These are phyloP conservation scores for Manis crassicaudata DNA, from an alignment of 2,797 vertebrate species.

Conservation along the genomic window DNA sequence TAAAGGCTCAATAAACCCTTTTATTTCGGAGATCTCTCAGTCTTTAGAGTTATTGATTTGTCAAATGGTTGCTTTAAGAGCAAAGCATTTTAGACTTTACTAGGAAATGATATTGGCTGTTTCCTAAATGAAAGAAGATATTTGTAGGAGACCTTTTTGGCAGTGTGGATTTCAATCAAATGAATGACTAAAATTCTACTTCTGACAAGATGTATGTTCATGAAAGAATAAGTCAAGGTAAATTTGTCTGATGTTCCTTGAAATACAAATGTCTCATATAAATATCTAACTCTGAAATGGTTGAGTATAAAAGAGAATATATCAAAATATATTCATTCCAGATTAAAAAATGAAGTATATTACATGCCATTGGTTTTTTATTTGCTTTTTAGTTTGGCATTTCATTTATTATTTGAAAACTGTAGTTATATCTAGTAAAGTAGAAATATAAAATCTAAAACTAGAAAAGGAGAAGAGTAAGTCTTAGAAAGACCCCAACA, in stretches of 20 bases:
- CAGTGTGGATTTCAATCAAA: background rate
- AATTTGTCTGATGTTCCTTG: background rate
- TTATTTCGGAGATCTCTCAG: too few species aligned
- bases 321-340: background rate
- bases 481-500: background rate
- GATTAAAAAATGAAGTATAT: background rate
- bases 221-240: background rate
- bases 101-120: background rate
- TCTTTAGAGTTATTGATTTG: too few species aligned
- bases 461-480: background rate
- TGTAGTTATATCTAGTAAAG: background rate
- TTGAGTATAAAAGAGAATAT: background rate
- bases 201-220: background rate
- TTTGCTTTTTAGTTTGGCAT: background rate
- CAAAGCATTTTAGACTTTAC: background rate
- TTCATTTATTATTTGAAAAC: background rate
- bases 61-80: background rate
- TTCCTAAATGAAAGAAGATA: background rate
- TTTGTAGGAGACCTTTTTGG: background rate
- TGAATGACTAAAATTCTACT: background rate
- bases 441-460: background rate
- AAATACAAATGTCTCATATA: background rate
- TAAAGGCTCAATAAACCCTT: too few species aligned
- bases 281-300: background rate
- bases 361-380: background rate